Percentiles rank a stretch among this genome's conserved stretches.
phyloP scores from a whole-genome alignment of 30 jellyfish, hydroid and myxozoan genomes.

The Turritopsis dohrnii region DNA sequence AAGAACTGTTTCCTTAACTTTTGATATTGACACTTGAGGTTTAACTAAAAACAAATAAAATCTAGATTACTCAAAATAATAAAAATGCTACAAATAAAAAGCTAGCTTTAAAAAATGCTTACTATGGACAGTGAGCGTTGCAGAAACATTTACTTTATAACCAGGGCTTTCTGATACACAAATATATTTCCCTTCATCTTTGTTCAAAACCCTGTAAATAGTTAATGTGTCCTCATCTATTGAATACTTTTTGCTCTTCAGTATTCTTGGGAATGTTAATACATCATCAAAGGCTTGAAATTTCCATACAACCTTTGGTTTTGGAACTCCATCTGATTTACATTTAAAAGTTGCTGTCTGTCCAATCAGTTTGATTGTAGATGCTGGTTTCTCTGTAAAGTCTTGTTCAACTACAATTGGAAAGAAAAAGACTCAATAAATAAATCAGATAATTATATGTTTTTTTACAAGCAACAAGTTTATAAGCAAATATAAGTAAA shows the following conservation, averaged over 20 bases:
- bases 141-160: slow-evolving; percentile 22
- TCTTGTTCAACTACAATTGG: slow-evolving; percentile 16
- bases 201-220: background rate
- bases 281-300: background rate
- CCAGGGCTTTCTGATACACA: slow-evolving; percentile 95
- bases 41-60: slow-evolving; percentile 43
- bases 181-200: slow-evolving; percentile 40
- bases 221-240: background rate
- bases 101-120: background rate
- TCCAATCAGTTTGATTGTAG: slow-evolving; percentile 7
- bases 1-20: slow-evolving; percentile 33
- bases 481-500: no score
- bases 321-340: slow-evolving; percentile 30
- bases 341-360: slow-evolving; percentile 12
- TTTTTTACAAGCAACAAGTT: background rate
- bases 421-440: background rate
- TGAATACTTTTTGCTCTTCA: background rate
- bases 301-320: slow-evolving; percentile 13
- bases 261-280: background rate
- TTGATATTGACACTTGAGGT: slow-evolving; percentile 60
- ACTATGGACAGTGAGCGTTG: slow-evolving; percentile 21
- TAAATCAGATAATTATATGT: background rate
- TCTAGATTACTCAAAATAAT: background rate
- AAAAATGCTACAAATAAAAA: background rate
- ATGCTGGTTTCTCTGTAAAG: slow-evolving; percentile 22